These are phyloP conservation scores for Gambusia holbrooki DNA, from an alignment of 2,113 vertebrate species.

Conservation along the genomic window DNA sequence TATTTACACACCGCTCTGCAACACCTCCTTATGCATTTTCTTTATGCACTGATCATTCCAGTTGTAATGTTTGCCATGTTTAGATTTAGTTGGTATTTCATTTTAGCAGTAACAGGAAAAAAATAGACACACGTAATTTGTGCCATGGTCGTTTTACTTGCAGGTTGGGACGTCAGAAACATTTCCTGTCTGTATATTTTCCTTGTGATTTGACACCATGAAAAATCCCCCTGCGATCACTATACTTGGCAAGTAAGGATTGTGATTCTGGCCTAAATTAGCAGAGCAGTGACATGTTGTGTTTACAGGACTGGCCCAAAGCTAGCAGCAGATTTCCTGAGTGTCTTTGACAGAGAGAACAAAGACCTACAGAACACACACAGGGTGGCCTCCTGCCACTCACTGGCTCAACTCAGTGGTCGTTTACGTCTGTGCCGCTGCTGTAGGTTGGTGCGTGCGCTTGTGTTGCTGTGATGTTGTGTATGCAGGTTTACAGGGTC, in stretches of 20 bases:
- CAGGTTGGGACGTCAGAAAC: conserved; percentile 8
- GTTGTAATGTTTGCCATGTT: conserved; percentile 27
- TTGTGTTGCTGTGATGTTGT: conserved; percentile 31
- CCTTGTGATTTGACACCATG: conserved; percentile 34
- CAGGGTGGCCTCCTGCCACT: conserved; percentile 49
- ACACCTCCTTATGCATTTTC: conserved; percentile 23
- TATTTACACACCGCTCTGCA: conserved; percentile 35
- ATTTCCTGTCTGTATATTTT: conserved; percentile 33
- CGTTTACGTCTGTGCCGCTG: conserved; percentile 53
- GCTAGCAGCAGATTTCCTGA: conserved; percentile 38
- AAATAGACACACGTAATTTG: conserved; percentile 20
- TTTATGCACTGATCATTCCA: conserved; percentile 29
- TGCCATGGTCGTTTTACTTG: conserved; percentile 19
- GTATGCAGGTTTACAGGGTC: conserved; percentile 5
- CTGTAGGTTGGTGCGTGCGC: conserved; percentile 46
- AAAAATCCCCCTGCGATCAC: conserved; percentile 40
- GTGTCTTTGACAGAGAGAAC: conserved; percentile 61
- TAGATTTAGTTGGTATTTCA: conserved; percentile 22
- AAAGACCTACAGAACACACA: conserved; percentile 67
- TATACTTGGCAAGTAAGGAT: conserved; percentile 53
- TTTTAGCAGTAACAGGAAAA: conserved; percentile 8
- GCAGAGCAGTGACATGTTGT: conserved; percentile 52
- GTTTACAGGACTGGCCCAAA: conserved; percentile 59
- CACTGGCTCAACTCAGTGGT: conserved; percentile 62
- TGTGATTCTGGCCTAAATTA: conserved; percentile 64